phyloP scores from a whole-genome alignment of 2,888 invertebrate genomes.

The Agonopterix arenella region DNA sequence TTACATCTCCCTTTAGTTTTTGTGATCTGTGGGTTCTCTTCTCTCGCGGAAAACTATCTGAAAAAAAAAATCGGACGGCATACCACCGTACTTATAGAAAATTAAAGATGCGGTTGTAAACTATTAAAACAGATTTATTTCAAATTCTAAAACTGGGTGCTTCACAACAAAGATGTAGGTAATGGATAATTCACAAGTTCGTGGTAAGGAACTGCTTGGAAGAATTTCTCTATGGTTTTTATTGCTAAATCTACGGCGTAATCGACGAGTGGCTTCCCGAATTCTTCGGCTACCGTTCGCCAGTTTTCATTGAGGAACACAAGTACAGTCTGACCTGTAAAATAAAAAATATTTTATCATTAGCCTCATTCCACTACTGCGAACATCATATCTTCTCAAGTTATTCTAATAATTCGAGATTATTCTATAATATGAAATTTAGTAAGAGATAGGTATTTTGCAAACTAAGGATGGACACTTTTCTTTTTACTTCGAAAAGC shows the following conservation, averaged over 20 bases:
- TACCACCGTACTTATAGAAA: conserved; percentile 9
- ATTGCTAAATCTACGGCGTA: conserved; percentile 58
- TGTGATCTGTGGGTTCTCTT: too few species aligned
- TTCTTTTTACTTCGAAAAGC: too few species aligned
- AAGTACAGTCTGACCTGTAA: conserved; percentile 55
- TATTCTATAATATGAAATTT: too few species aligned
- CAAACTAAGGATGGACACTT: too few species aligned
- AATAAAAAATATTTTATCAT: background rate
- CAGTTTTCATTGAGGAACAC: conserved; percentile 61
- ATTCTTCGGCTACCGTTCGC: conserved; percentile 56
- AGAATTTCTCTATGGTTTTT: conserved; percentile 57
- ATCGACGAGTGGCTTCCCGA: conserved; percentile 64
- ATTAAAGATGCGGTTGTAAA: conserved; percentile 11
- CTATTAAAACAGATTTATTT: conserved; percentile 8
- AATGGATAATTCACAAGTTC: conserved; percentile 57
- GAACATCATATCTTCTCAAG: too few species aligned
- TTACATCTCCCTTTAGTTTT: too few species aligned
- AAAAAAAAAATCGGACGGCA: background rate
- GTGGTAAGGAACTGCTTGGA: conserved; percentile 51
- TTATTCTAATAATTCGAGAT: too few species aligned
- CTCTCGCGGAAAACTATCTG: background rate
- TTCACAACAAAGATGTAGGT: conserved; percentile 21
- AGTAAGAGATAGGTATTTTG: too few species aligned
- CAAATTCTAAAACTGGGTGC: conserved; percentile 1
- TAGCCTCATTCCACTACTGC: too few species aligned